Base-by-base conservation (phyloP, 2,113 vertebrate species). In the Lophochroa leadbeateri region DNA sequence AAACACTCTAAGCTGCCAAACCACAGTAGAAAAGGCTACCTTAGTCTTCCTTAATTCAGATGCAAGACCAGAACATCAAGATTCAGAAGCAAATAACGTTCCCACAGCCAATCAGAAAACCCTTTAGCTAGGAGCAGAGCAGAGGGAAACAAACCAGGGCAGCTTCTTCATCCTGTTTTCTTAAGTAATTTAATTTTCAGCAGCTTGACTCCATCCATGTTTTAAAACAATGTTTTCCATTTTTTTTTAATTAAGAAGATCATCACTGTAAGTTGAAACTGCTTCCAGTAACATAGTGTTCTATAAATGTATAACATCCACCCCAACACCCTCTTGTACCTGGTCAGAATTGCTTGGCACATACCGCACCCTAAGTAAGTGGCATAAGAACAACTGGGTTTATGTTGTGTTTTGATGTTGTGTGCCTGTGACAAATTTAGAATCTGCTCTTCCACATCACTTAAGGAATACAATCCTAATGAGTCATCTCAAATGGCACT, bases 401-500 rank as follows among this genome's bases (percentile, higher is more conserved):
- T 68, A 82, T 28, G 24, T 8, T 31, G 61, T 46, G 84, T 94
- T 93, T 91, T 75, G 74, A 95, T 91, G 92, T 43, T 84, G 64
- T 82, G 69, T 82, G 79, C 7, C 67, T 94, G 67, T 52, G 92
- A 94, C 90, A 95, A 81, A 97, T 95, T 88, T 92, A 95, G 92
- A 88, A 87, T 94, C 61, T 72, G 92, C 65, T 94, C 74, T 75
- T 94, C 75, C 74, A 91, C 80, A 57, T 86, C 67, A 81, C 86
- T 94, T 86, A 71, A 92, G 78, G 65, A 94, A 93, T 43, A 92
- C 35, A 88, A 71, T 35, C 84, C 82, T 90, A 86, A 64, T 87
- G 93, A 96, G 87, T 95, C 95, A 97, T 90, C 88, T 90, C 76
- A 85, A 93, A 85, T 9, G 52, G n/a, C 69, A 75, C 83, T 14